A percentile compares a stretch with the other conserved stretches of the same genome.
Evolutionary conservation across 2,113 vertebrate genomes (phyloP).

Genomic region (Tapirus terrestris): DNA sequence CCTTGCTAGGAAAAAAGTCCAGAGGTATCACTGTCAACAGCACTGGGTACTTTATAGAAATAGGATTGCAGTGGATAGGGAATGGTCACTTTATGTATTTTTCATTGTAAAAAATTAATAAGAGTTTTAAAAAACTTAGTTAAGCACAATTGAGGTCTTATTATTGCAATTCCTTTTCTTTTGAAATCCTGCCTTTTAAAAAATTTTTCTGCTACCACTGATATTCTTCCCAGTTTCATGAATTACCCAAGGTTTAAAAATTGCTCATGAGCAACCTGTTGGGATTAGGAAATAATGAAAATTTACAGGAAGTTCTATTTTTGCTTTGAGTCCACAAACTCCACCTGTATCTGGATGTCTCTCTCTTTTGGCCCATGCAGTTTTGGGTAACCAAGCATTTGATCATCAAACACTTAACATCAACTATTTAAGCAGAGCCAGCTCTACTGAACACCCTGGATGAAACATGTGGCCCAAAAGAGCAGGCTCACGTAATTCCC

Average conservation of each 20-base stretch:
- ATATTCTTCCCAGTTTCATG: not conserved
- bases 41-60: not conserved
- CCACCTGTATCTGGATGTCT: not conserved
- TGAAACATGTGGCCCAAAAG: not conserved
- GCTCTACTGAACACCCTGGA: not conserved
- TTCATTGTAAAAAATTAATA: not conserved
- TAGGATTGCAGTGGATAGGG: too few relatives aligned
- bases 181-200: not conserved
- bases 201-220: not conserved
- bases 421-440: not conserved
- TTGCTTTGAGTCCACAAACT: not conserved
- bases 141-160: not conserved
- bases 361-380: not conserved
- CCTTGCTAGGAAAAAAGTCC: not conserved
- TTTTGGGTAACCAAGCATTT: not conserved
- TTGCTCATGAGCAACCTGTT: not conserved
- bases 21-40: not conserved
- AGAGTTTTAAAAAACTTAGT: not conserved
- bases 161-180: not conserved
- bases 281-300: not conserved
- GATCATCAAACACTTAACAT: not conserved
- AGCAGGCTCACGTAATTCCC: not conserved
- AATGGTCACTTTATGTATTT: not conserved
- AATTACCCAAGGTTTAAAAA: not conserved
- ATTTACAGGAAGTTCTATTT: not conserved